phyloP scores from a whole-genome alignment of 2,113 vertebrate genomes.

The Piprites chloris region DNA sequence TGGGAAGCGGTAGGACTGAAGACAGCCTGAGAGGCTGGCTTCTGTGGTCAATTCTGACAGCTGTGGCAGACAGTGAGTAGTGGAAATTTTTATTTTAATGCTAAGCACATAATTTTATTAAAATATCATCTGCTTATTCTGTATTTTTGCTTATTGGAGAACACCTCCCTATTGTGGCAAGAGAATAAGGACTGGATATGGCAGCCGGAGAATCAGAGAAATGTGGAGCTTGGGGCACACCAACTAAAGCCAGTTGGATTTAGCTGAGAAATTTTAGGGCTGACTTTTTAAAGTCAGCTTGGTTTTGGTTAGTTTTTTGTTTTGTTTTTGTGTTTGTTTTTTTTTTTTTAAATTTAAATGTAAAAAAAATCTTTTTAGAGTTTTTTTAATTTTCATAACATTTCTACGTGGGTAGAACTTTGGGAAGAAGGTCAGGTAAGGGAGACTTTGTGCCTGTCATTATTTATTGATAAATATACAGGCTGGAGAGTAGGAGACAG shows the following conservation, averaged over 20 bases:
- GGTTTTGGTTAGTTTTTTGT: neutral
- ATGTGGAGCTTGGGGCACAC: neutral
- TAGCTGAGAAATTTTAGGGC: neutral
- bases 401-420: neutral
- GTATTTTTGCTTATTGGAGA: neutral
- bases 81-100: neutral
- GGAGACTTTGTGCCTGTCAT: neutral
- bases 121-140: neutral
- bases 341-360: neutral
- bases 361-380: rapidly evolving
- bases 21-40: neutral
- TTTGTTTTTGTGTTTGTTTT: too few relatives aligned
- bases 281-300: neutral
- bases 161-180: neutral
- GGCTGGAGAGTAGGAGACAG: neutral
- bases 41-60: neutral
- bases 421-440: neutral
- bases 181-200: neutral
- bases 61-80: neutral
- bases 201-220: neutral
- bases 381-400: neutral
- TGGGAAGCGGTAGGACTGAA: neutral
- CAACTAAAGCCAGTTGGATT: neutral
- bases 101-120: neutral
- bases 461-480: neutral